phyloP scores from a whole-genome alignment of 2,888 invertebrate species.

The Sinodicranocentrus sp. region DNA sequence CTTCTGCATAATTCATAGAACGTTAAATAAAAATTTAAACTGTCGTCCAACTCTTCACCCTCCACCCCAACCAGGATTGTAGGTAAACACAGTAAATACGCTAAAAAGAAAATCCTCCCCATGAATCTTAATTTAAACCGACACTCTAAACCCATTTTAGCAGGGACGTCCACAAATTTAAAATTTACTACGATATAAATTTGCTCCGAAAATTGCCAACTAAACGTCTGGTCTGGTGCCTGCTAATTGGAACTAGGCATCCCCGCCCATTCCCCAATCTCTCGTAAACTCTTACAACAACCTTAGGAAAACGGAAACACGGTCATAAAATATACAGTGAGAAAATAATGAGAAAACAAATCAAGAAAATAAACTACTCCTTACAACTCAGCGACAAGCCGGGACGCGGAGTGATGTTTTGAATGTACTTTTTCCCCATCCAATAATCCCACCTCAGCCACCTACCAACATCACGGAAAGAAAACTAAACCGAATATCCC shows the following conservation, averaged over 20 bases:
- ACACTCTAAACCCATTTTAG: background rate
- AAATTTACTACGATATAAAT: background rate
- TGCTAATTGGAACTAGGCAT: constrained; percentile 15
- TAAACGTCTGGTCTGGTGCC: constrained; percentile 15
- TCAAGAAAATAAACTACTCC: constrained; percentile 14
- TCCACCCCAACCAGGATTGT: background rate
- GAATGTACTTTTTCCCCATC: background rate
- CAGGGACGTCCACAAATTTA: background rate
- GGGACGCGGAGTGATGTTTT: background rate
- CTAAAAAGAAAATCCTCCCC: background rate
- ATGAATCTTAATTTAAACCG: constrained; percentile 4
- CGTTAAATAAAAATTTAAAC: too few species aligned
- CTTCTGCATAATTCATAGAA: too few species aligned
- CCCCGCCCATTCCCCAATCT: background rate
- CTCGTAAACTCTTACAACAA: too few species aligned
- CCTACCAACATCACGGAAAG: too few species aligned
- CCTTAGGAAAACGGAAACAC: background rate
- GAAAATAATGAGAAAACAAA: constrained; percentile 26
- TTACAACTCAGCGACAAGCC: background rate
- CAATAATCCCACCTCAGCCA: background rate
- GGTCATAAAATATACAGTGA: background rate
- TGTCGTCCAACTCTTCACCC: too few species aligned
- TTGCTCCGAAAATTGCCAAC: constrained; percentile 18
- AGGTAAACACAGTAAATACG: background rate
- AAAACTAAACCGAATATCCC: too few species aligned